Percentiles rank a stretch among this genome's conserved stretches.
Evolutionary conservation across 1,140 invertebrate genomes (phyloP).

Genomic region (Notospermus geniculatus): DNA sequence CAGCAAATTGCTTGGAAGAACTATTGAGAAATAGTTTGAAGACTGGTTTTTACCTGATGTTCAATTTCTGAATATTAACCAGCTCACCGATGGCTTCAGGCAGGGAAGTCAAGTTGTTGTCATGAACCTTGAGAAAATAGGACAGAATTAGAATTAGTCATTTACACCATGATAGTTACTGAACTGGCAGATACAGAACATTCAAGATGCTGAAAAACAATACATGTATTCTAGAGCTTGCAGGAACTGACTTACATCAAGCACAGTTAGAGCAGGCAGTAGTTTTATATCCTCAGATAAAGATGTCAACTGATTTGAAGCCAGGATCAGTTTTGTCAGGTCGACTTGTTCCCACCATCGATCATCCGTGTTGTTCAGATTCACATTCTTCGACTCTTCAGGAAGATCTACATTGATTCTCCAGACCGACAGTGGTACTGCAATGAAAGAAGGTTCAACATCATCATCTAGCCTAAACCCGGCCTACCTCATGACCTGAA

Average conservation of each 20-base stretch:
- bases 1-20: too few relatives aligned
- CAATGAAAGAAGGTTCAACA: too few relatives aligned
- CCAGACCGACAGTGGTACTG: conserved; percentile 81
- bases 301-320: conserved; percentile 70
- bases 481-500: not conserved
- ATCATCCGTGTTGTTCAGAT: conserved; percentile 68
- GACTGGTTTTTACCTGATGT: conserved; percentile 42
- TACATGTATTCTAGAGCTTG: too few relatives aligned
- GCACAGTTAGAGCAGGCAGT: conserved; percentile 68
- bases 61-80: conserved; percentile 45
- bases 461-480: too few relatives aligned
- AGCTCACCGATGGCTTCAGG: conserved; percentile 44
- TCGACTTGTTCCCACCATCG: conserved; percentile 85
- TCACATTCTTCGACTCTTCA: conserved; percentile 61
- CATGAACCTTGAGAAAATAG: conserved; percentile 67
- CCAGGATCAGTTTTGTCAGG: conserved; percentile 74
- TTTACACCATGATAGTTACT: too few relatives aligned
- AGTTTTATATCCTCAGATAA: conserved; percentile 70
- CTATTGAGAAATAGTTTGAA: too few relatives aligned
- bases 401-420: conserved; percentile 73
- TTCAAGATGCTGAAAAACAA: too few relatives aligned
- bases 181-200: too few relatives aligned
- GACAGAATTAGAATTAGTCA: too few relatives aligned
- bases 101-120: conserved; percentile 70
- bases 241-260: conserved; percentile 70